Evolutionary conservation across 2,888 invertebrate genomes (phyloP).

Genomic region (Tenthredo livida): DNA sequence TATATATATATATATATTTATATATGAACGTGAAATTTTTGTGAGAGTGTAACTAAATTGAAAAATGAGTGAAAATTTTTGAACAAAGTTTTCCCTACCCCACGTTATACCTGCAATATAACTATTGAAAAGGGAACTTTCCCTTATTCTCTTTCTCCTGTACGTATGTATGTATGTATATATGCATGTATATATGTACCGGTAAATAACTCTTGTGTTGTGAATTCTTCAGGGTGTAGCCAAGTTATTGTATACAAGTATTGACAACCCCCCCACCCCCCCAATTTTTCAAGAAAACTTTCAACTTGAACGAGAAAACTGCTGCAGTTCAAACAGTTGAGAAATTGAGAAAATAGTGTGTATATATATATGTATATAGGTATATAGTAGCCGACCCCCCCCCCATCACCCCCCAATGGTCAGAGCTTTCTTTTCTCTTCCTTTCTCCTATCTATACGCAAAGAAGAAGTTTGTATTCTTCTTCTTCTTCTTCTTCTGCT

Average conservation of each 20-base stretch:
- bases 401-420: neutral
- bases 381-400: neutral
- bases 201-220: too few species aligned
- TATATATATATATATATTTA: neutral
- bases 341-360: neutral
- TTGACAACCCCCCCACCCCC: too few species aligned
- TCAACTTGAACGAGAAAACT: too few species aligned
- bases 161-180: neutral
- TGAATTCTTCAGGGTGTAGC: too few species aligned
- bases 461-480: neutral
- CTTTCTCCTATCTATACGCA: neutral
- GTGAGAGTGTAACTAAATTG: constrained; percentile 67
- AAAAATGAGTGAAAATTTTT: constrained; percentile 68
- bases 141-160: neutral
- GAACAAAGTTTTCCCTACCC: constrained; percentile 56
- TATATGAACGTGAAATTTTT: neutral
- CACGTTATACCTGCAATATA: neutral
- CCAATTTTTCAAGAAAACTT: too few species aligned
- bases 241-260: too few species aligned
- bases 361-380: neutral
- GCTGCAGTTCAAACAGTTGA: too few species aligned
- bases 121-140: neutral
- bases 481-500: neutral
- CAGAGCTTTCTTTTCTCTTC: neutral
- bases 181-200: neutral